Conservation (phyloP, 2,888 invertebrate genomes). For the Tuberolachnus salignus region DNA sequence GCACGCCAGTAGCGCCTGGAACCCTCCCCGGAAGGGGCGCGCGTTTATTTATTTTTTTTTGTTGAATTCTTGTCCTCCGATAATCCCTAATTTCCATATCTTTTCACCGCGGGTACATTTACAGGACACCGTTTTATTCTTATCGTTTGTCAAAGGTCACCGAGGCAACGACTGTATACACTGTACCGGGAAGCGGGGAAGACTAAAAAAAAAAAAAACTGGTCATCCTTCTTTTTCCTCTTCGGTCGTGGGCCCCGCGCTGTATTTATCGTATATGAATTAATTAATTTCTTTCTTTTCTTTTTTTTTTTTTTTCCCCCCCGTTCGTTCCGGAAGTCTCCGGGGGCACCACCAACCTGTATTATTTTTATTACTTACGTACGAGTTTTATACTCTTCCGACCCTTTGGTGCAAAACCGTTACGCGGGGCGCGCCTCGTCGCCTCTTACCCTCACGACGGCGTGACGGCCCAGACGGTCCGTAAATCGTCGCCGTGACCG, state of each 20-base stretch:
- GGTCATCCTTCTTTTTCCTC: constrained; percentile 35
- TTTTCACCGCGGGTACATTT: constrained; percentile 34
- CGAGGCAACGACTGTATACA: neutral
- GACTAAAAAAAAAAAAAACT: constrained; percentile 38
- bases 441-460: neutral
- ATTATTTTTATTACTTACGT: no score
- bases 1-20: no score
- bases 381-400: no score
- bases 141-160: constrained; percentile 51
- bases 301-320: constrained; percentile 18
- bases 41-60: no score
- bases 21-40: no score
- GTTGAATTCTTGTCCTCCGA: no score
- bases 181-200: no score
- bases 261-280: neutral
- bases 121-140: constrained; percentile 21
- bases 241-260: neutral
- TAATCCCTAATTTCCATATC: constrained; percentile 56
- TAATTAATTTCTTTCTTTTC: neutral
- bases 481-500: no score
- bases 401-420: constrained; percentile 48
- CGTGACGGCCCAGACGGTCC: neutral
- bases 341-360: no score
- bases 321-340: constrained; percentile 28
- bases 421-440: constrained; percentile 32